Evolutionary conservation across 2,113 vertebrate genomes (phyloP), one percentile per base, ranked within the genome.

Genomic region (Sinocyclocheilus anshuiensis): DNA sequence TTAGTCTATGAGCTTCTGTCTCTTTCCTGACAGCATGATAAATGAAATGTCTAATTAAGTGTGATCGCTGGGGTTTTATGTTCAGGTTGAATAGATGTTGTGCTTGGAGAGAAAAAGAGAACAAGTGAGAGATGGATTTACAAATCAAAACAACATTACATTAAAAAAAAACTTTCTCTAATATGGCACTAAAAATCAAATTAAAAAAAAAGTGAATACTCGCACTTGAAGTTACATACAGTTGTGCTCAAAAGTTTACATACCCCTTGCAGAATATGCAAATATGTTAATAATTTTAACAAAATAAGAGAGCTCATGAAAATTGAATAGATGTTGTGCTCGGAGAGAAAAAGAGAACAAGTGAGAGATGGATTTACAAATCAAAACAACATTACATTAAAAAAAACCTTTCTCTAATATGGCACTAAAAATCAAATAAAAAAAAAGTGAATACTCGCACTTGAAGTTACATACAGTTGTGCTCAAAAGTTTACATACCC

Each of bases 1-100:
- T 81, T 69, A 59, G 76, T 50, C 84, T 76, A 45, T 85, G 42
- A 77, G 76, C 71, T 11, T 50, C 84, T 86, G 57, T 57, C 16
- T 75, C 26, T 59, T 18, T 36, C 45, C 59, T 83, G 50, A 69
- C 67, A 80, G 33, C 5, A 87, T 87, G 77, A 81, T 85, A 87
- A 87, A 85, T 89, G 78, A 85, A 78, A 72, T 69, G 77, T 81
- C 77, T 83, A 74, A 83, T 87, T 82, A 39, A 63, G n/a, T 59
- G 50, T 76, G 59, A 86, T 61, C 11, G 12, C 57, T 71, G n/a
- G 84, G 82, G 29, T 84, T 86, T 76, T 33, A 84, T 69, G 57
- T 55, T 55, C 8, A 20, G 69, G 24, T 45, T 75, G 45, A 76
- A 4, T 57, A 63, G n/a, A 81, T 18, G 36, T 77, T 65, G 72